Evolutionary conservation across 2,888 invertebrate species (phyloP), one percentile per base, ranked within the genome.

Genomic region (Autographa pulchrina): DNA sequence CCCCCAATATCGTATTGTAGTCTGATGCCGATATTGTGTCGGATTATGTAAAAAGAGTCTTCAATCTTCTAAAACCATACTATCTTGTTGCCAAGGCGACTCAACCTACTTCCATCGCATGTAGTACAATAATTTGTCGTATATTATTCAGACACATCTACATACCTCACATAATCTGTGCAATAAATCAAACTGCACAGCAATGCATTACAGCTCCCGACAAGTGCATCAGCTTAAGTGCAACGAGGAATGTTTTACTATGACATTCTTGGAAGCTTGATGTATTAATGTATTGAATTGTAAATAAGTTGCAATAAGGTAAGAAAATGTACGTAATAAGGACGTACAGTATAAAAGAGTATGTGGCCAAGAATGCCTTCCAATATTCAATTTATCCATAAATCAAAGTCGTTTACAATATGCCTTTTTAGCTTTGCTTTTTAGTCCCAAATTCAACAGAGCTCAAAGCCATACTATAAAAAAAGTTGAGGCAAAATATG

Each of bases 191-290:
- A 77, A 77, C 35, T 61, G 62, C n/a, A 13, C 48, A 31, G 77
- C 72, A 81, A 83, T 83, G 83, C 72, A 74, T 83, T 73, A 77
- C 70, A 52, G 68, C 52, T 62, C 54, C 72, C 52, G 59, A 63
- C 74, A 70, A 52, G 62, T 66, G 72, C 84, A 81, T 81, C 75
- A 81, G 71, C 75, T 71, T 70, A 77, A 83, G 84, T 81, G 84
- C 73, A 77, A 65, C 20, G 31, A 38, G 81, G 73, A 70, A 75
- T 70, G 75, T 77, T 83, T 77, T 65, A 77, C 78, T 61, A 41
- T 73, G 62, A 66, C 78, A 66, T 35, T 9, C 31, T 59, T 9
- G 18, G 18, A 25, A 8, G n/a, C n/a, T 43, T 18, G 54, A 13
- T 25, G 20, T 25, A 56, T 48, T 48, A 20, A 25, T n/a, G 25